These are phyloP conservation scores for Egretta garzetta DNA, from an alignment of 2,113 vertebrate species.

Conservation along the genomic window DNA sequence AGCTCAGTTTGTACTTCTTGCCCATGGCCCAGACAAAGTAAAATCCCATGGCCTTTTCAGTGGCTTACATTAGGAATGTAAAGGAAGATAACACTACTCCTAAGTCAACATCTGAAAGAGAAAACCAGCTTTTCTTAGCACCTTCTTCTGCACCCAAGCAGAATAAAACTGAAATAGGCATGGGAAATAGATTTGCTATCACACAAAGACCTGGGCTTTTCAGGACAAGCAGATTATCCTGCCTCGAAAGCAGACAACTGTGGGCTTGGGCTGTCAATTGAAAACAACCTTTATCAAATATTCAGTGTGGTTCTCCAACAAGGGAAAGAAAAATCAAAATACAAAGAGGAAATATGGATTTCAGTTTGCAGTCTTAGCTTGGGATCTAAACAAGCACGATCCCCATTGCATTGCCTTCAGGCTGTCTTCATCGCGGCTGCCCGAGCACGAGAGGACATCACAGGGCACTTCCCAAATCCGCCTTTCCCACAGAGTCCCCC, in stretches of 20 bases:
- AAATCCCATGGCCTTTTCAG: not conserved
- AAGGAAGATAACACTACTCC: not conserved
- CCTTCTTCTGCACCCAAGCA: not conserved
- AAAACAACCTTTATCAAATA: not conserved
- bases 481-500: accelerated
- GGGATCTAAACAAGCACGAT: not conserved
- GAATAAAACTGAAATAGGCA: not conserved
- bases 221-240: not conserved
- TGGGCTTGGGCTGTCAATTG: accelerated
- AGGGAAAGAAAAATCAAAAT: not conserved
- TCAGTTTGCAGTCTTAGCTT: not conserved
- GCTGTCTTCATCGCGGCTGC: not conserved
- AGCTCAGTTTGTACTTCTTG: not conserved
- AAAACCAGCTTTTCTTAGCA: not conserved
- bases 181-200: not conserved
- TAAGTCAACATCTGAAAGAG: not conserved
- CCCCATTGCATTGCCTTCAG: not conserved
- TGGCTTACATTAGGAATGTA: not conserved
- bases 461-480: not conserved
- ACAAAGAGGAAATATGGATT: not conserved
- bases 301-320: accelerated
- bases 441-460: accelerated
- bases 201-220: not conserved
- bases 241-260: not conserved
- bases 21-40: not conserved